A percentile compares a stretch with the other conserved stretches of the same genome.
Evolutionary conservation across 2,888 invertebrate species (phyloP).

Genomic region (Ophioninae sp.): DNA sequence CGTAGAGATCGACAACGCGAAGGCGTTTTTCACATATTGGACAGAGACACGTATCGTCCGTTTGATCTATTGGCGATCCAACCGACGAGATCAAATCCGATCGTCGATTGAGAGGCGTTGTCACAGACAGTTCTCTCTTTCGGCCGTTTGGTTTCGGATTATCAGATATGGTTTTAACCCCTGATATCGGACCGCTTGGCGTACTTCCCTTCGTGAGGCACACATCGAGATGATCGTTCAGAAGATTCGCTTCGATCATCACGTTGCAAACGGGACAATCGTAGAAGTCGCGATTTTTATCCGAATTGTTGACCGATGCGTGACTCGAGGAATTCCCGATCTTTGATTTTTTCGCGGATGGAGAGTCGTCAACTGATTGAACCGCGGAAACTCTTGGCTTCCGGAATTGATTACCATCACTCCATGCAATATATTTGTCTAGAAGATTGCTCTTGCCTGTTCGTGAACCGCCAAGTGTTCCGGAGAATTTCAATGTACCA

Average conservation of each 20-base stretch:
- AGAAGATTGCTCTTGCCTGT: conserved; percentile 74
- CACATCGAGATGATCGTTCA: conserved; percentile 55
- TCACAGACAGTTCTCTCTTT: neutral
- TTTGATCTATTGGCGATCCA: conserved; percentile 40
- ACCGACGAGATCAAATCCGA: conserved; percentile 15
- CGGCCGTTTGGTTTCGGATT: neutral
- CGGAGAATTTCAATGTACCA: conserved; percentile 61
- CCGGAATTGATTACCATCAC: neutral
- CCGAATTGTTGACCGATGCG: neutral
- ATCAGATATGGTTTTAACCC: conserved; percentile 17
- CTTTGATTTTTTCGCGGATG: conserved; percentile 46
- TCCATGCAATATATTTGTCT: conserved; percentile 65
- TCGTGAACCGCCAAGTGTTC: conserved; percentile 71
- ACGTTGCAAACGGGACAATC: conserved; percentile 58
- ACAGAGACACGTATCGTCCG: conserved; percentile 72
- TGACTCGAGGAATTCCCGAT: conserved; percentile 3
- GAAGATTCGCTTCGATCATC: neutral
- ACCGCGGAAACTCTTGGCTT: conserved; percentile 23
- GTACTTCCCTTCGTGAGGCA: conserved; percentile 40
- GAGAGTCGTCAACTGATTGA: neutral
- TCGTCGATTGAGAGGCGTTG: conserved; percentile 13
- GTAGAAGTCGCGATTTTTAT: neutral
- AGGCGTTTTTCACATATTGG: conserved; percentile 80
- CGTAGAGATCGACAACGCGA: conserved; percentile 75
- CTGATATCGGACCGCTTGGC: neutral